A percentile compares a stretch with the other conserved stretches of the same genome.
These are phyloP conservation scores for Lamellibrachia luymesi DNA, from an alignment of 1,140 invertebrate genomes.

Conservation along the genomic window DNA sequence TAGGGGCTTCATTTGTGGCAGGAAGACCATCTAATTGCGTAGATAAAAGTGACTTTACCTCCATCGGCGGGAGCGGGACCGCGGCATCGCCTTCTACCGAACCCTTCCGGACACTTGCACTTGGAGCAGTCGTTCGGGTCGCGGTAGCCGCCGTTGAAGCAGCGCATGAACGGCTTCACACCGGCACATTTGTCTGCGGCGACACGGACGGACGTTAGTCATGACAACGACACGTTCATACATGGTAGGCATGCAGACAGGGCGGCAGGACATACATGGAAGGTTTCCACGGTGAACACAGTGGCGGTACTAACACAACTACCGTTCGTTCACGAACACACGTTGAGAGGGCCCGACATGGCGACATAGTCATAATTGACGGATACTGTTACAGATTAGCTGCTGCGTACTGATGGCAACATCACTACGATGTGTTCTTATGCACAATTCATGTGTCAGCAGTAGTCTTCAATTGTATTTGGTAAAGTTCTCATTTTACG, in stretches of 20 bases:
- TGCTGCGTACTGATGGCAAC: no score
- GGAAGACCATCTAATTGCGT: no score
- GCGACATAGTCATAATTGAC: neutral
- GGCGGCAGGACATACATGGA: neutral
- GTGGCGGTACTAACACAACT: neutral
- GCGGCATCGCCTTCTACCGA: slow-evolving; percentile 39
- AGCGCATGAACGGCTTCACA: slow-evolving; percentile 15
- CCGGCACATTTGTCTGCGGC: slow-evolving; percentile 31
- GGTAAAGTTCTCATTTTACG: no score
- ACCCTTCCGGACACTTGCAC: slow-evolving; percentile 47
- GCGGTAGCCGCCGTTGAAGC: slow-evolving; percentile 40
- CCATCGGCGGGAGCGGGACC: no score
- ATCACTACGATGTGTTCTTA: no score
- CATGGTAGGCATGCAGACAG: neutral
- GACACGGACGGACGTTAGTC: neutral
- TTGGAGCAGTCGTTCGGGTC: slow-evolving; percentile 50
- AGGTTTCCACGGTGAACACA: neutral
- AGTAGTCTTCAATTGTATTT: no score
- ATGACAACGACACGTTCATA: neutral
- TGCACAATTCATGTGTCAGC: no score
- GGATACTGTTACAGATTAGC: no score
- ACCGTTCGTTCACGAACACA: neutral
- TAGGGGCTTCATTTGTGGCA: no score
- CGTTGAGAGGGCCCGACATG: neutral
- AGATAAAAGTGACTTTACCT: neutral